Evolutionary conservation across 2,113 vertebrate genomes (phyloP), one percentile per base, ranked within the genome.

Genomic region (Xenopus borealis): DNA sequence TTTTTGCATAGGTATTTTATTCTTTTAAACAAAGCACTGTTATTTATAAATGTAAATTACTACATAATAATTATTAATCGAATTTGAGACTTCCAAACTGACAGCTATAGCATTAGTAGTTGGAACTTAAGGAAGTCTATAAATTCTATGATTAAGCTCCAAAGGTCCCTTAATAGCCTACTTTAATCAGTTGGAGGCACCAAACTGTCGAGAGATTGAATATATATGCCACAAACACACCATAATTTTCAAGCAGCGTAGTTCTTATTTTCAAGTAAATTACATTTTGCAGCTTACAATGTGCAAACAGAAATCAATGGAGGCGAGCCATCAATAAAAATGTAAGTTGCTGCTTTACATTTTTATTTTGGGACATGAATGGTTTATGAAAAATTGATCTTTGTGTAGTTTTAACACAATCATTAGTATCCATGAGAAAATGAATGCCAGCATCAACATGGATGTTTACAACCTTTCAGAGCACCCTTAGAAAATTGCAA

Each of bases 81-180:
- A 64, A 69, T 70, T 57, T 19, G 47, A 57, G 66, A 57, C 67
- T 64, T 55, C 30, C 59, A 76, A 75, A 44, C 59, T 76, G 67
- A 70, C 67, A 77, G 66, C 66, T 70, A 57, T 57, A 45, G 50
- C 74, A 77, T 70, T 70, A 70, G 66, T 77, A 67, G 58, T 77
- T 77, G 62, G 66, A 46, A 62, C 61, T 57, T 70, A 77, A 69
- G 66, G 61, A 70, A 70, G 66, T 61, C 66, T 64, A 77, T 64
- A 77, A 77, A 77, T 77, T 70, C 63, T 70, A 77, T 70, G 67
- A 77, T 77, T 70, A 77, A 77, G 66, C 67, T 77, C 62, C 67
- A 64, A 70, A 63, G 61, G 74, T 70, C 74, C 74, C 74, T 70
- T 77, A 77, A 77, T 70, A 77, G 74, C 59, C 67, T 77, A 30